Conservation (phyloP, 2,888 invertebrate genomes). For the Andrena camellia region DNA sequence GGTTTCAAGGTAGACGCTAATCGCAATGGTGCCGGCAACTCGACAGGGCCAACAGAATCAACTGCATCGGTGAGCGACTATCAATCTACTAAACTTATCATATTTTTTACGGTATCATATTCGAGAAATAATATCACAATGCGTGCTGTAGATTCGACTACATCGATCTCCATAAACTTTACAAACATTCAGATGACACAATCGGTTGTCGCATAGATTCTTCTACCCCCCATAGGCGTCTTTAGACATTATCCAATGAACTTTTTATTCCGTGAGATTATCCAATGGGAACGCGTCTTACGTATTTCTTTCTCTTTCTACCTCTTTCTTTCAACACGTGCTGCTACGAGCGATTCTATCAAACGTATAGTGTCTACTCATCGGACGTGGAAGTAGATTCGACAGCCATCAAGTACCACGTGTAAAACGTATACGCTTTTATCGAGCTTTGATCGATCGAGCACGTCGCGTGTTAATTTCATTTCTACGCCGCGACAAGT, state of each 20-base stretch:
- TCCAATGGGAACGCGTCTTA: background rate
- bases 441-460: constrained; percentile 26
- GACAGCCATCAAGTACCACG: background rate
- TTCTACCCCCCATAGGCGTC: background rate
- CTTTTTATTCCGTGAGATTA: background rate
- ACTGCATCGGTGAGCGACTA: constrained; percentile 18
- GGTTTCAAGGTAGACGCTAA: background rate
- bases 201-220: background rate
- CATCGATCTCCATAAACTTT: background rate
- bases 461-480: constrained; percentile 45
- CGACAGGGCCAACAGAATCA: background rate
- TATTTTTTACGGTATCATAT: background rate
- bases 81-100: background rate
- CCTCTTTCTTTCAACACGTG: background rate
- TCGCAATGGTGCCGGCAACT: constrained; percentile 13
- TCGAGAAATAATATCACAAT: background rate
- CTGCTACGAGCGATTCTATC: background rate
- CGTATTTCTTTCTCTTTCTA: no score
- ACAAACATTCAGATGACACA: background rate
- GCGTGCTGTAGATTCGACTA: background rate
- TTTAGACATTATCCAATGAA: background rate
- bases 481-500: constrained; percentile 26
- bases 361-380: background rate
- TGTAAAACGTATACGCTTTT: background rate
- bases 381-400: background rate